These are phyloP conservation scores for Meandrina meandrites DNA, from an alignment of 92 coral and sea anemone genomes.

Conservation along the genomic window DNA sequence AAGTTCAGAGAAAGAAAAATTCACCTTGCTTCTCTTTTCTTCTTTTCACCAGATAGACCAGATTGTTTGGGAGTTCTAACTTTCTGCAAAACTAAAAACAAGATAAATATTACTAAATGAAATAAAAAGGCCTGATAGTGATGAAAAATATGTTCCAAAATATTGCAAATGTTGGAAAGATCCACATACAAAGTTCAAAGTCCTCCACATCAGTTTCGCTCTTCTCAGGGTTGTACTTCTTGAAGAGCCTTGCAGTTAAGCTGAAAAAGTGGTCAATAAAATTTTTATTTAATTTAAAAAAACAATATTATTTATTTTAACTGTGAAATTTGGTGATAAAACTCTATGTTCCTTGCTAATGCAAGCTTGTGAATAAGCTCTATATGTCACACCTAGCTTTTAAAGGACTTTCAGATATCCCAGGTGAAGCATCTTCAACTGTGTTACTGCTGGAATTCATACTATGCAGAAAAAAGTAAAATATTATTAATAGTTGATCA, in stretches of 20 bases:
- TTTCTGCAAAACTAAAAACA: conserved; percentile 53
- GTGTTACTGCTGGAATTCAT: too few species aligned
- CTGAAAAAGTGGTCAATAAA: conserved; percentile 29
- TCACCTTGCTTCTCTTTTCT: conserved; percentile 37
- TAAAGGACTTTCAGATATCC: too few species aligned
- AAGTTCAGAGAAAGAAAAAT: too few species aligned
- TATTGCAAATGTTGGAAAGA: too few species aligned
- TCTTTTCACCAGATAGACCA: background rate
- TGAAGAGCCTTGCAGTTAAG: conserved; percentile 58
- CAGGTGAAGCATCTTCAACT: too few species aligned
- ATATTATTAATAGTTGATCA: too few species aligned
- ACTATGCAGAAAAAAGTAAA: too few species aligned
- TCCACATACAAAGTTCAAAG: conserved; percentile 77
- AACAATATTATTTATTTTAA: too few species aligned
- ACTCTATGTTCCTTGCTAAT: background rate
- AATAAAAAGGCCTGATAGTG: background rate
- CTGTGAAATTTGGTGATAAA: background rate
- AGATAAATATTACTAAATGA: background rate
- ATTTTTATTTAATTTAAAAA: too few species aligned
- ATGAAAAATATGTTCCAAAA: background rate
- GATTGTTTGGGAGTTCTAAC: conserved; percentile 62
- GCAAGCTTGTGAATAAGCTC: too few species aligned
- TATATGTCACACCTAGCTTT: too few species aligned
- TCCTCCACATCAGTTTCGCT: conserved; percentile 74
- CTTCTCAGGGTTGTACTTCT: conserved; percentile 61